Conservation (phyloP, 2,113 vertebrate species). For the Megalops atlanticus region DNA sequence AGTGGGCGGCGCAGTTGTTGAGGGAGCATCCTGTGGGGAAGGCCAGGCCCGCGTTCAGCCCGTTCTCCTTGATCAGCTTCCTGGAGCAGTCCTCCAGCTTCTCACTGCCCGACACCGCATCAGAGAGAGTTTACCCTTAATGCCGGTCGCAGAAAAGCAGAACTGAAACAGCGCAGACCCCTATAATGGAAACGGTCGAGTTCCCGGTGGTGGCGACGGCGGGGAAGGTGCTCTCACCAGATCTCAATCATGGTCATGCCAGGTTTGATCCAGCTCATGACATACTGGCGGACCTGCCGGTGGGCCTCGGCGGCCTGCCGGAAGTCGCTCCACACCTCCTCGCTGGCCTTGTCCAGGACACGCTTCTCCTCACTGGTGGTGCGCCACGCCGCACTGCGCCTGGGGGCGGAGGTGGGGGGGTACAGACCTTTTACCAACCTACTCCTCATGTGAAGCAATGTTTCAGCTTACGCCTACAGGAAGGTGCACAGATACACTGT, state of each 20-base stretch:
- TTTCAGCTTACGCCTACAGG: too few species aligned
- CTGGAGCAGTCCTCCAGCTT: slow-evolving; percentile 94
- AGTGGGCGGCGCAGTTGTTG: slow-evolving; percentile 97
- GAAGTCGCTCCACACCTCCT: slow-evolving; percentile 97
- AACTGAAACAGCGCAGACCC: too few species aligned
- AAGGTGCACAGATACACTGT: too few species aligned
- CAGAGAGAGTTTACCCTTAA: too few species aligned
- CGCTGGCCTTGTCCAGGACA: slow-evolving; percentile 87
- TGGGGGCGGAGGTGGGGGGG: too few species aligned
- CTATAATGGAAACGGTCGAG: too few species aligned
- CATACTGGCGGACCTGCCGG: slow-evolving; percentile 92
- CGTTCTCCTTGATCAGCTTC: slow-evolving; percentile 91
- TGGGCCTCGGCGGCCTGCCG: slow-evolving; percentile 95
- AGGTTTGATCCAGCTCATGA: slow-evolving; percentile 95
- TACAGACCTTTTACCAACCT: too few species aligned
- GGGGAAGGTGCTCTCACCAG: slow-evolving; percentile 83
- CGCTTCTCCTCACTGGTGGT: slow-evolving; percentile 90
- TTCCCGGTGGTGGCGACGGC: too few species aligned
- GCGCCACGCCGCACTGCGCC: slow-evolving; percentile 89
- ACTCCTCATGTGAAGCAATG: too few species aligned
- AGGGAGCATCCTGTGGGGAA: slow-evolving; percentile 97
- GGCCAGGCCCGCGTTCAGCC: slow-evolving; percentile 89
- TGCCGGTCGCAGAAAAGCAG: too few species aligned
- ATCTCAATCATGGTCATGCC: slow-evolving; percentile 99
- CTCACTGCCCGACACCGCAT: too few species aligned